A percentile compares a stretch with the other conserved stretches of the same genome.
phyloP scores from a whole-genome alignment of 1,140 invertebrate genomes.

The Ips nitidus region DNA sequence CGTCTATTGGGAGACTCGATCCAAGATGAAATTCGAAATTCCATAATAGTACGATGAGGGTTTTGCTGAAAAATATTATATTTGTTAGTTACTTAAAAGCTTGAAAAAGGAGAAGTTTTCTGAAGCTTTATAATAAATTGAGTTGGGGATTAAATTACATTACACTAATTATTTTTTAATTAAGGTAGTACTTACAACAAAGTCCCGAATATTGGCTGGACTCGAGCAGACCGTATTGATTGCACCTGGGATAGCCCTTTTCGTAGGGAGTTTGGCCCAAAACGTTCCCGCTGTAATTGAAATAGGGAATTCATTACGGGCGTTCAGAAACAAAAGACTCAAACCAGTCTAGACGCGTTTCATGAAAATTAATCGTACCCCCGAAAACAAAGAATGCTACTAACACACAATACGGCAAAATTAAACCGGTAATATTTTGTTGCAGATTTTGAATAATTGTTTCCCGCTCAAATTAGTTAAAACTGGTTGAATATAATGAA shows the following conservation, averaged over 20 bases:
- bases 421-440: too few species aligned
- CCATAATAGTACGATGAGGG: slow-evolving; percentile 28
- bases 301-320: slow-evolving; percentile 21
- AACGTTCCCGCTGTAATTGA: slow-evolving; percentile 68
- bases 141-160: slow-evolving; percentile 10
- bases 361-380: slow-evolving; percentile 7
- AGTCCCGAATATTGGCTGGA: slow-evolving; percentile 74
- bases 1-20: slow-evolving; percentile 9
- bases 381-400: background rate
- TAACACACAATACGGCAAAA: background rate
- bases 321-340: slow-evolving; percentile 9
- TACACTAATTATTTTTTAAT: background rate
- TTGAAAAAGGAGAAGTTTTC: too few species aligned
- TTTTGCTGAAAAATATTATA: slow-evolving; percentile 24
- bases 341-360: slow-evolving; percentile 5
- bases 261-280: slow-evolving; percentile 73
- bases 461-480: too few species aligned
- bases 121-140: too few species aligned
- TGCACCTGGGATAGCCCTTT: slow-evolving; percentile 71
- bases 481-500: too few species aligned
- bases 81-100: too few species aligned
- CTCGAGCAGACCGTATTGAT: slow-evolving; percentile 65
- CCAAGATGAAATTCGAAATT: slow-evolving; percentile 33
- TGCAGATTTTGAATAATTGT: too few species aligned
- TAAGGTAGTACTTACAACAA: slow-evolving; percentile 63